Conservation (phyloP, 2,113 vertebrate species). For the Engystomops pustulosus region DNA sequence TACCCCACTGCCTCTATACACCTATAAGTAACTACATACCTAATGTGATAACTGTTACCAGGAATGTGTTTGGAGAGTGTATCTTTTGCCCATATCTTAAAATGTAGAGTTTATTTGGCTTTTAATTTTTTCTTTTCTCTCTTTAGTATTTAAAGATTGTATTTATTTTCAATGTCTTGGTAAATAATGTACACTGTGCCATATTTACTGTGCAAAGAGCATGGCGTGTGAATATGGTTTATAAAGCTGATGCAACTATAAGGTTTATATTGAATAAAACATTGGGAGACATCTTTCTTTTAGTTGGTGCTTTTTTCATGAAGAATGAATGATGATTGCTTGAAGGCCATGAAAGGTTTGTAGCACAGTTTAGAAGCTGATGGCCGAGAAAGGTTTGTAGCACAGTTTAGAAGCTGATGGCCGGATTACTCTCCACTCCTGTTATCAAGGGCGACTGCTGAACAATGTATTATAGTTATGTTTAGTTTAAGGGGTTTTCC, state of each 20-base stretch:
- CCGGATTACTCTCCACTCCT: no score
- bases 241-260: conserved; percentile 71
- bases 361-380: conserved; percentile 78
- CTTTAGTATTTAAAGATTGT: conserved; percentile 89
- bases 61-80: background rate
- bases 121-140: conserved; percentile 65
- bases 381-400: no score
- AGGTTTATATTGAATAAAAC: conserved; percentile 85
- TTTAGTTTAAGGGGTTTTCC: no score
- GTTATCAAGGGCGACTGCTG: no score
- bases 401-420: no score
- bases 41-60: conserved; percentile 5
- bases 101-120: background rate
- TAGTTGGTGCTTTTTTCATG: conserved; percentile 57
- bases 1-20: background rate
- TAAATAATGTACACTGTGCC: conserved; percentile 74
- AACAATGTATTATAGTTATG: no score
- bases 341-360: conserved; percentile 79
- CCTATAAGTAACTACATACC: background rate
- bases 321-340: conserved; percentile 71
- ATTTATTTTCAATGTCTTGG: conserved; percentile 89
- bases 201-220: conserved; percentile 73
- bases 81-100: conserved; percentile 11
- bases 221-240: conserved; percentile 74
- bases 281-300: conserved; percentile 60